Evolutionary conservation across 1,140 invertebrate species (phyloP).

Genomic region (Drosophila cardini): DNA sequence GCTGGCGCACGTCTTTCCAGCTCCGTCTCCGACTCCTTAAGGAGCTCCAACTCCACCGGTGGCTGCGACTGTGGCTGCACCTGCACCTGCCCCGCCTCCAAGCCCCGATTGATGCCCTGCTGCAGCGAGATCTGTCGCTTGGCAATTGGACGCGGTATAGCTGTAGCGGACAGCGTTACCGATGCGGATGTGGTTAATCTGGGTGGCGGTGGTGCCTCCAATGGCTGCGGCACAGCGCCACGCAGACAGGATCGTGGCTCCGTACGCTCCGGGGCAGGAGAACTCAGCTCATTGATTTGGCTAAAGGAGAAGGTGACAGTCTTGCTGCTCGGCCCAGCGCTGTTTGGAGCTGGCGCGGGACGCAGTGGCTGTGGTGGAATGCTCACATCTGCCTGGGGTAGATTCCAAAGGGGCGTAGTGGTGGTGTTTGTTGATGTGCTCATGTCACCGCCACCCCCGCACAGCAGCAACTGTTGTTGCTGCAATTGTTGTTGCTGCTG

Average conservation of each 20-base stretch:
- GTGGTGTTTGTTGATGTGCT: constrained; percentile 40
- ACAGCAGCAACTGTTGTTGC: constrained; percentile 5
- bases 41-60: background rate
- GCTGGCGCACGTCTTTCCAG: constrained; percentile 40
- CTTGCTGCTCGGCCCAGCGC: constrained; percentile 62
- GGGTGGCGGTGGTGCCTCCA: constrained; percentile 83
- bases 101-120: constrained; percentile 50
- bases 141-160: constrained; percentile 73
- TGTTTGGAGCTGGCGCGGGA: constrained; percentile 81
- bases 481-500: constrained; percentile 14
- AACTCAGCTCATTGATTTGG: constrained; percentile 58
- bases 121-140: constrained; percentile 72
- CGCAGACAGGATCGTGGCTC: constrained; percentile 51
- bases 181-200: constrained; percentile 76
- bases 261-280: constrained; percentile 15
- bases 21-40: background rate
- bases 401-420: constrained; percentile 77
- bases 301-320: constrained; percentile 76
- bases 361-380: constrained; percentile 85
- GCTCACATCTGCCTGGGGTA: constrained; percentile 70
- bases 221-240: constrained; percentile 56
- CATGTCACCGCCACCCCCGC: constrained; percentile 63
- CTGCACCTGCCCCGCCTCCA: background rate
- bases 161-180: constrained; percentile 61
- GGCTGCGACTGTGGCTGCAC: background rate